A percentile compares a stretch with the other conserved stretches of the same genome.
phyloP scores from a whole-genome alignment of 2,797 vertebrate genomes.

The Cyclopterus lumpus region DNA sequence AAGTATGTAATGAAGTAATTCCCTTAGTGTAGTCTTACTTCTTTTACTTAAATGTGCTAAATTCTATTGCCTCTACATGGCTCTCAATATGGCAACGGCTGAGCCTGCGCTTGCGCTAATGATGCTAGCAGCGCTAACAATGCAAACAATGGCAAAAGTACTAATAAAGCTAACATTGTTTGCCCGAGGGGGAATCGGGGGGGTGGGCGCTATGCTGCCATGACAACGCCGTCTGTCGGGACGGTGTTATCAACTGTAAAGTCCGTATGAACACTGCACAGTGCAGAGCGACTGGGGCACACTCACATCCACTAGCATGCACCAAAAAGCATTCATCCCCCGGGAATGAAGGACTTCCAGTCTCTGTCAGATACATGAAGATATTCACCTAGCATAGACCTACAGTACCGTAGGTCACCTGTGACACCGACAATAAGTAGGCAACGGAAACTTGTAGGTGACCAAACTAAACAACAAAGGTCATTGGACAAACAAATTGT shows the following conservation, averaged over 20 bases:
- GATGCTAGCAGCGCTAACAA: background rate
- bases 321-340: background rate
- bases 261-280: background rate
- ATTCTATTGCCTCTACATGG: background rate
- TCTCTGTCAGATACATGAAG: background rate
- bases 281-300: background rate
- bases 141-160: background rate
- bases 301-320: background rate
- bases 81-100: background rate
- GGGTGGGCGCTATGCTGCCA: background rate
- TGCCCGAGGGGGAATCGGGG: background rate
- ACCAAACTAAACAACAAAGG: constrained; percentile 10
- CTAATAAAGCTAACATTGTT: background rate
- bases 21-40: background rate
- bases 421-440: background rate
- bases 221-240: background rate
- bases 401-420: background rate
- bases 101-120: background rate
- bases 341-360: background rate
- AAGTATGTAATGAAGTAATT: background rate
- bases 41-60: background rate
- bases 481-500: background rate
- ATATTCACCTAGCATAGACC: background rate
- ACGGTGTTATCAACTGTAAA: background rate
- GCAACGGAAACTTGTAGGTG: constrained; percentile 3